phyloP scores from a whole-genome alignment of 2,888 invertebrate genomes.

The Creontiades dilutus region DNA sequence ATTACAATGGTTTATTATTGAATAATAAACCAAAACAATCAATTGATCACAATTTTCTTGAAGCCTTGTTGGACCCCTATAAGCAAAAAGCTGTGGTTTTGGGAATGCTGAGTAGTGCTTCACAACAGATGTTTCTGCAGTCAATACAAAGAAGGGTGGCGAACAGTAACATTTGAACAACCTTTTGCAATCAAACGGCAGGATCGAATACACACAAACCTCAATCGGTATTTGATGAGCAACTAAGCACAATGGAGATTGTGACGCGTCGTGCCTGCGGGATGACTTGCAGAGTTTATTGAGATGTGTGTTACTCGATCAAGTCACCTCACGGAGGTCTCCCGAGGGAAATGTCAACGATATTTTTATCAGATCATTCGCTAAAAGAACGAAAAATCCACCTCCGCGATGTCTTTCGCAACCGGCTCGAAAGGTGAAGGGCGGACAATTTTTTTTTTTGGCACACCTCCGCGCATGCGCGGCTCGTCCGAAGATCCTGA shows the following conservation, averaged over 20 bases:
- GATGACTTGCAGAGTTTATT: conserved; percentile 47
- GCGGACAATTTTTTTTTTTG: conserved; percentile 20
- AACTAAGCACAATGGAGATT: conserved; percentile 19
- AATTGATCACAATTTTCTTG: too few species aligned
- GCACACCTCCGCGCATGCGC: conserved; percentile 33
- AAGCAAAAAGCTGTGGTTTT: too few species aligned
- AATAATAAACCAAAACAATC: too few species aligned
- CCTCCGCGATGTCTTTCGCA: conserved; percentile 4
- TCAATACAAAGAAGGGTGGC: too few species aligned
- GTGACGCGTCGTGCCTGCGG: neutral
- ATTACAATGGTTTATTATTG: too few species aligned
- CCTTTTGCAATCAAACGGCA: neutral
- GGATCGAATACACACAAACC: neutral
- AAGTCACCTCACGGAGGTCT: neutral
- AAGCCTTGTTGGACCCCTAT: too few species aligned
- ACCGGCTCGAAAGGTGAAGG: conserved; percentile 41
- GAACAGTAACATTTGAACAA: neutral
- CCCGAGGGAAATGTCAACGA: conserved; percentile 21
- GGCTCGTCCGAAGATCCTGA: neutral
- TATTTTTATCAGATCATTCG: conserved; percentile 23
- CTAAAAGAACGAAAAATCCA: conserved; percentile 7
- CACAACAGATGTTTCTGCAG: too few species aligned
- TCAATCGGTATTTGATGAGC: conserved; percentile 31
- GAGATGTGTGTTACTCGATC: conserved; percentile 11
- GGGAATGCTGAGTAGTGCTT: too few species aligned